Base-by-base conservation (phyloP, 2,113 vertebrate species). In the Sylvietta virens region DNA sequence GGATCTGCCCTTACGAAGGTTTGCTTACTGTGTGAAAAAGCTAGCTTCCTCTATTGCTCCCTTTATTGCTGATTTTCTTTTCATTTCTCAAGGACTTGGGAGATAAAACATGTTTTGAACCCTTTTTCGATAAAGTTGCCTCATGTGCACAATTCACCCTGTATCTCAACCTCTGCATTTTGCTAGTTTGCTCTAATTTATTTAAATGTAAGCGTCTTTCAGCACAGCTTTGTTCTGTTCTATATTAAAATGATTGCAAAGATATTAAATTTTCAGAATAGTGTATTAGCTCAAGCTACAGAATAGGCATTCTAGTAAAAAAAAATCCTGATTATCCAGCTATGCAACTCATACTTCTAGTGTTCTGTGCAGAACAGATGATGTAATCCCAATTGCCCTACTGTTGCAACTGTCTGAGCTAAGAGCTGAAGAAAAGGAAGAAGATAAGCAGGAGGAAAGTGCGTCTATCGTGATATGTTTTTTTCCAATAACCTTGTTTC, bases 21-120 rank as follows among this genome's bases (percentile, higher is more conserved):
- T 96, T 95, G 86, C 74, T 48, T 89, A 78, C 74, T 65, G 37
- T 78, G 31, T 70, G 67, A 92, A 93, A 96, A 88, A 92, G 10
- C 44, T 65, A 73, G 39, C 33, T 93, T 95, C 20, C 33, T 82
- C 78, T 88, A 24, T 78, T 94, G 50, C 73, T 66, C 88, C 26
- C 27, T 92, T 86, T 84, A 94, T 86, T 92, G 56, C 39, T 53
- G 53, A 88, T 95, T 89, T 96, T 91, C 80, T 90, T 91, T 90
- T 90, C 47, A 78, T 42, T 37, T 84, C 73, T 83, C 62, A 86
- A 88, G 66, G 54, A 65, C 81, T 85, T 31, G 11, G 11, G n/a
- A 86, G 37, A 67, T 56, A 54, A 88, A 90, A 67, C 18, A 8
- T 45, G n/a, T 93, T 95, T 91, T 92, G 62, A 85, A 65, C 35